Evolutionary conservation across 2,113 vertebrate species (phyloP).

Genomic region (Nestor notabilis): DNA sequence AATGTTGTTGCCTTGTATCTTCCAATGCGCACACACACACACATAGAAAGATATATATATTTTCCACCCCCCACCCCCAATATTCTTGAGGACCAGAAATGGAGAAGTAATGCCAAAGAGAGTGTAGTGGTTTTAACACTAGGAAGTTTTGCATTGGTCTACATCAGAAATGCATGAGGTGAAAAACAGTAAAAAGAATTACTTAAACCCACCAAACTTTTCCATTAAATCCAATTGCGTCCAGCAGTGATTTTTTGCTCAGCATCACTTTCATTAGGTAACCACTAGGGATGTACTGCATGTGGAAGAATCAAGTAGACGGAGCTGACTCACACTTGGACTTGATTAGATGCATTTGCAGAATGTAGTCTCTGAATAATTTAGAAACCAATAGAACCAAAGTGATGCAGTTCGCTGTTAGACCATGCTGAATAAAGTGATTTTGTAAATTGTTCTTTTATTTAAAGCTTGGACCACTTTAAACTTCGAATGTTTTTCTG

Average conservation of each 20-base stretch:
- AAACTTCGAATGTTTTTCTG: not conserved
- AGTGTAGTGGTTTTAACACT: accelerated
- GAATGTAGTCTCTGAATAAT: conserved; percentile 5
- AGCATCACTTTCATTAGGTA: not conserved
- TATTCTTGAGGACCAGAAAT: not conserved
- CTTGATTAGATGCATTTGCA: conserved; percentile 2
- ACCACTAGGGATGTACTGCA: not conserved
- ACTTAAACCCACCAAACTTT: not conserved
- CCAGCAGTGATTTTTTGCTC: not conserved
- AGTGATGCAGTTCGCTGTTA: not conserved
- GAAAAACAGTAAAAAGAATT: not conserved
- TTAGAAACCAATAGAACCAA: not conserved
- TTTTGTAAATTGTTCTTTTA: not conserved
- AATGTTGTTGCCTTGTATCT: not conserved
- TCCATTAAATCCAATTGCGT: not conserved
- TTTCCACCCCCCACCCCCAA: no score
- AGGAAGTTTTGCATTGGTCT: not conserved
- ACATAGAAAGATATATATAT: accelerated
- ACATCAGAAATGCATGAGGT: not conserved
- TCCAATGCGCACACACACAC: not conserved
- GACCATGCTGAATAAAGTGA: not conserved
- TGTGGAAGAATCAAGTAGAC: not conserved
- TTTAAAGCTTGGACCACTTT: not conserved
- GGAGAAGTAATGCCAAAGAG: not conserved
- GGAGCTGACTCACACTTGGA: not conserved